Evolutionary conservation across 2,888 invertebrate genomes (phyloP).

Genomic region (Athripsodes cinereus): DNA sequence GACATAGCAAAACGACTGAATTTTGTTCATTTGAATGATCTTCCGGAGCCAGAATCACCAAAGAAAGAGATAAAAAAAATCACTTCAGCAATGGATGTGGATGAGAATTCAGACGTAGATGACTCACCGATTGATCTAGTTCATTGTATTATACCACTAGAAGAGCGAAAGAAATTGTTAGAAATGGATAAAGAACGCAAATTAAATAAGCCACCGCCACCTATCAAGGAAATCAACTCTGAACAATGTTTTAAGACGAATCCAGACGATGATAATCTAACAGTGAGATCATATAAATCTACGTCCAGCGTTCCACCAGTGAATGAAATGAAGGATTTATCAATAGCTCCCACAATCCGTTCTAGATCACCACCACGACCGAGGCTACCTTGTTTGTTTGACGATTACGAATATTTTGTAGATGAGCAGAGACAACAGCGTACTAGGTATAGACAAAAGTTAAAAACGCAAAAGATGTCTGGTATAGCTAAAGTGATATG

Average conservation of each 20-base stretch:
- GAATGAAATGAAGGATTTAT: no score
- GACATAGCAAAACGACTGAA: neutral
- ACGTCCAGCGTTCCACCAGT: no score
- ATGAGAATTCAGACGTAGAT: neutral
- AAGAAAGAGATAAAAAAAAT: neutral
- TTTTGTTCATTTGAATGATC: neutral
- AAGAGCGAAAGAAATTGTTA: neutral
- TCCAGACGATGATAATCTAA: no score
- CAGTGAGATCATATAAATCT: no score
- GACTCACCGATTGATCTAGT: neutral
- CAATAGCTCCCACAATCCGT: neutral
- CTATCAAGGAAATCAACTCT: no score
- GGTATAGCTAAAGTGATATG: neutral
- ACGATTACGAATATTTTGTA: neutral
- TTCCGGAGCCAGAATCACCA: neutral
- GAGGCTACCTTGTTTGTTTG: neutral
- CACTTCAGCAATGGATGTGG: neutral
- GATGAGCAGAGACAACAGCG: neutral
- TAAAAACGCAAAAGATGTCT: neutral
- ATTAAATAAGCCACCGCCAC: no score
- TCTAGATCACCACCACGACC: neutral
- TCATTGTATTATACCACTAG: neutral
- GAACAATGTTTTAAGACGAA: no score
- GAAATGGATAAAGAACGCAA: neutral
- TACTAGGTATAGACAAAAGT: neutral